phyloP scores from a whole-genome alignment of 2,797 vertebrate genomes.

The Apogon talboti region DNA sequence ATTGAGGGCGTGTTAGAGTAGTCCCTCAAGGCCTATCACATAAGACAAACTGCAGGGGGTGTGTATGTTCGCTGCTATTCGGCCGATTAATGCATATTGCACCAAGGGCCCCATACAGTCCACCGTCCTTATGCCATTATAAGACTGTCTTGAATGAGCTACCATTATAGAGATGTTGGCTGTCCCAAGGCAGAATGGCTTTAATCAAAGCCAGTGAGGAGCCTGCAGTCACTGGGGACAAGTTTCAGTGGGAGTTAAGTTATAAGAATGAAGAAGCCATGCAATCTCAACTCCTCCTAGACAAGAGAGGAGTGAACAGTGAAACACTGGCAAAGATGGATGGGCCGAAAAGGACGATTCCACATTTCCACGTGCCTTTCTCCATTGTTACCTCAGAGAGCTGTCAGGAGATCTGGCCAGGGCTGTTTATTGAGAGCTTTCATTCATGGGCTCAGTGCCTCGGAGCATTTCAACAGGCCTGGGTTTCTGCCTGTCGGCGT shows the following conservation, averaged over 20 bases:
- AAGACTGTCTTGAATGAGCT: constrained; percentile 56
- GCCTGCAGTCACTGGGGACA: constrained; percentile 69
- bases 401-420: constrained; percentile 57
- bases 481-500: constrained; percentile 52
- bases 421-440: constrained; percentile 72
- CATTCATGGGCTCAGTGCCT: constrained; percentile 65
- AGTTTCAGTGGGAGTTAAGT: constrained; percentile 67
- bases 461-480: constrained; percentile 62
- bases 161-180: constrained; percentile 57
- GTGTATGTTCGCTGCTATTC: constrained; percentile 62
- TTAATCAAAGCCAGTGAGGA: constrained; percentile 76
- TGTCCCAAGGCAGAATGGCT: constrained; percentile 70
- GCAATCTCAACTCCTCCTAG: constrained; percentile 49
- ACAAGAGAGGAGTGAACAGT: constrained; percentile 58
- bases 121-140: constrained; percentile 52
- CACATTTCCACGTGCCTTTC: constrained; percentile 40
- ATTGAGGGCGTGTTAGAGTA: constrained; percentile 56
- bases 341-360: constrained; percentile 49
- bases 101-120: constrained; percentile 60
- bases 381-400: constrained; percentile 55
- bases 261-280: constrained; percentile 58
- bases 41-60: constrained; percentile 66
- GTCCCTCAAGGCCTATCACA: constrained; percentile 64
- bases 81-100: constrained; percentile 65
- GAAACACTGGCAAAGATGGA: constrained; percentile 57